Evolutionary conservation across 2,113 vertebrate genomes (phyloP), one percentile per base, ranked within the genome.

Genomic region (Seriola quinqueradiata): DNA sequence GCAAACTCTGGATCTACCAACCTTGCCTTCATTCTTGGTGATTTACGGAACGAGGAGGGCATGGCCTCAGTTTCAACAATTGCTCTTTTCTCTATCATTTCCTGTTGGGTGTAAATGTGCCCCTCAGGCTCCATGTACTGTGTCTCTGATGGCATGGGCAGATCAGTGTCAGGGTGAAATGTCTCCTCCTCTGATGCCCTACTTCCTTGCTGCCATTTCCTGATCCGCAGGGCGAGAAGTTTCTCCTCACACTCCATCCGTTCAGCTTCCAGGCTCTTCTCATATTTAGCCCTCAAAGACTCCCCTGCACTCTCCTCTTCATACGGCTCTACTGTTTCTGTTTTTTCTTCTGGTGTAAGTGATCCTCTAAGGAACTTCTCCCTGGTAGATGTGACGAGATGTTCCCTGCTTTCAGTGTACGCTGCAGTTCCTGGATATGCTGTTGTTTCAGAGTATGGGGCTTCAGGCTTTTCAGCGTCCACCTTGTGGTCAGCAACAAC

Each of bases 141-240:
- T 0, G 34, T 17, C 57, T 85, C 85, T 48, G 77, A 2, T 21
- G 61, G 66, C 12, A 74, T 23, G 8, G 84, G 73, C 50, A 90
- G 60, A 61, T 89, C 81, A 9, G 61, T 73, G 77, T 89, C 86
- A 50, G 86, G 66, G 5, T 82, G 65, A 82, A 88, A 82, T n/a
- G 36, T 70, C 59, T 88, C 76, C 44, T 91, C 90, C 75, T 85
- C 75, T 64, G 91, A 75, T 86, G 90, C 87, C 16, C 77, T 83
- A 50, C 86, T 88, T 3, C 89, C 91, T 70, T 95, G 87, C 77
- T 95, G 94, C 94, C 95, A 95, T 82, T 95, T 93, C 63, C 83
- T 84, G 72, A 94, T 91, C 12, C 89, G 87, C 16, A 91, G 55
- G 17, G 94, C 89, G 0, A 93, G 83, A n/a, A 93, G 92, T 79